Conservation (phyloP, 1,140 invertebrate genomes). For the Magallana gigas region DNA sequence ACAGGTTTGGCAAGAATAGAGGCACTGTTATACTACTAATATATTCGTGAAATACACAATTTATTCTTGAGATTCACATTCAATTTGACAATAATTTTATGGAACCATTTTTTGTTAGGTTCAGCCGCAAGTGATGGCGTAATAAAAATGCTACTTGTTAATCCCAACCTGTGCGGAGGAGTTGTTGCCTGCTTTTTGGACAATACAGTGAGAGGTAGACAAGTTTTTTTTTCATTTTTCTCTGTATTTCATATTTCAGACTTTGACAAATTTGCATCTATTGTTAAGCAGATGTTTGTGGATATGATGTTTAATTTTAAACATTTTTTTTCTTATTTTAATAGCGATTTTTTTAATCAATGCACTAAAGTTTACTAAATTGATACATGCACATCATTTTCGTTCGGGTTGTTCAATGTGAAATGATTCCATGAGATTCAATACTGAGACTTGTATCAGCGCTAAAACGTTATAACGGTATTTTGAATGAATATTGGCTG, state of each 20-base stretch:
- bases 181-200: slow-evolving; percentile 76
- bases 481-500: no score
- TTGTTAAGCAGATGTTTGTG: no score
- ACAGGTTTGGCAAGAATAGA: background rate
- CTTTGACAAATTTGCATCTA: no score
- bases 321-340: no score
- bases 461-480: no score
- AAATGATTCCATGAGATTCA: no score
- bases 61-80: background rate
- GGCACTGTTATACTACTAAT: background rate
- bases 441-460: no score
- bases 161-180: slow-evolving; percentile 77
- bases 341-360: background rate
- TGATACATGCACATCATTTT: background rate
- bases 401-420: no score
- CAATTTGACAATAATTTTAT: background rate
- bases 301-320: no score
- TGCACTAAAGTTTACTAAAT: background rate
- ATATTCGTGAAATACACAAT: background rate
- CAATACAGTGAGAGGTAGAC: slow-evolving; percentile 76
- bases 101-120: background rate
- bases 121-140: slow-evolving; percentile 43
- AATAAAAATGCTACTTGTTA: slow-evolving; percentile 63
- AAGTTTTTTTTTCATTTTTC: no score
- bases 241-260: no score